phyloP scores from a whole-genome alignment of 2,113 vertebrate genomes.

The Baryphthengus martii region DNA sequence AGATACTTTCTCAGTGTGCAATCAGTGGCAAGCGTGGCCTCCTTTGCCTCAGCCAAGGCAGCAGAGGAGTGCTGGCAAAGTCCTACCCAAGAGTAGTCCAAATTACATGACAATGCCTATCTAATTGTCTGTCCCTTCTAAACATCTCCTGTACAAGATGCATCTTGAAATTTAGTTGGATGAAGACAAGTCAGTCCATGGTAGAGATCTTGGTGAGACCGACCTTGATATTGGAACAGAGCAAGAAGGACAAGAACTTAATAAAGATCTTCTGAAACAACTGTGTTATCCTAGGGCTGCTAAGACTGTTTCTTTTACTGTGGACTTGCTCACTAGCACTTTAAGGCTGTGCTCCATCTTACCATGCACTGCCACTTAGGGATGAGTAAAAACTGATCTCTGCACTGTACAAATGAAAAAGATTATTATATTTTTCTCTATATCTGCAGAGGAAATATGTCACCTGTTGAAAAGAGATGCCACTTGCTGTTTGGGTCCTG shows the following conservation, averaged over 20 bases:
- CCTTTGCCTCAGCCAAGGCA: neutral
- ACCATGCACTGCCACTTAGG: neutral
- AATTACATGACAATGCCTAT: neutral
- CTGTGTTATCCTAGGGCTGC: neutral
- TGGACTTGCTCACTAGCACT: neutral
- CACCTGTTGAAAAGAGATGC: neutral
- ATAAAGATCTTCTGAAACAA: neutral
- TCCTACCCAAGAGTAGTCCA: neutral
- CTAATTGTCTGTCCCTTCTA: neutral
- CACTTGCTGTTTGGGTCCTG: neutral
- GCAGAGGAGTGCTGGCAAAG: neutral
- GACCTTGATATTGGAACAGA: neutral
- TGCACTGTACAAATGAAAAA: neutral
- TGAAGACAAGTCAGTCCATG: neutral
- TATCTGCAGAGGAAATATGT: neutral
- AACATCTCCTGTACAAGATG: neutral
- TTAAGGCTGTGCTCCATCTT: neutral
- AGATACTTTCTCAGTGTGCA: neutral
- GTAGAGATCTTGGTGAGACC: neutral
- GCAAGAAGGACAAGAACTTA: neutral
- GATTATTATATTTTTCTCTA: neutral
- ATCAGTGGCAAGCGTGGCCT: neutral
- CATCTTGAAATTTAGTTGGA: neutral
- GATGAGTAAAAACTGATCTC: neutral
- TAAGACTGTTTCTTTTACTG: neutral